A percentile compares a stretch with the other conserved stretches of the same genome.
Conservation (phyloP, 2,797 vertebrate species). For the Pterois miles region DNA sequence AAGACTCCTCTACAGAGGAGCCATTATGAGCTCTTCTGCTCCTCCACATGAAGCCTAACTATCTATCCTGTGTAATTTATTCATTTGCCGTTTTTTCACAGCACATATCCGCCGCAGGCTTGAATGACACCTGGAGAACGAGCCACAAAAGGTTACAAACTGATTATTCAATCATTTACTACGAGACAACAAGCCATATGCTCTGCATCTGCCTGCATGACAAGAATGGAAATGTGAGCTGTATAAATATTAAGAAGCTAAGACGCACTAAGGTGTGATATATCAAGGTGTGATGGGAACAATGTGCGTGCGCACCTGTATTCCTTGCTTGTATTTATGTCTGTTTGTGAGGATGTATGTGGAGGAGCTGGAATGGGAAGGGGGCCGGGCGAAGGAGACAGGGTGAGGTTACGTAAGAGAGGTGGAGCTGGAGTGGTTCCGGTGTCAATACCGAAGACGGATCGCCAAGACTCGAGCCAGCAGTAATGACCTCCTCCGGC, state of each 20-base stretch:
- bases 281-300: slow-evolving; percentile 43
- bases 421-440: slow-evolving; percentile 17
- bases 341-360: background rate
- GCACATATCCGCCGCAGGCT: slow-evolving; percentile 40
- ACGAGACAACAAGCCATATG: slow-evolving; percentile 72
- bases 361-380: background rate
- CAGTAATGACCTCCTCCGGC: slow-evolving; percentile 52
- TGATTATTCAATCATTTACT: slow-evolving; percentile 73
- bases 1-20: slow-evolving; percentile 55
- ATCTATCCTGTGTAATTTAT: slow-evolving; percentile 64
- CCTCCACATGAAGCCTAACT: slow-evolving; percentile 53
- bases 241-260: slow-evolving; percentile 78
- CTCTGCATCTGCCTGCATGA: slow-evolving; percentile 67
- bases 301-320: background rate
- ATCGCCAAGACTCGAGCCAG: slow-evolving; percentile 41
- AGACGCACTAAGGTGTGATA: slow-evolving; percentile 60
- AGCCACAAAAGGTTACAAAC: slow-evolving; percentile 71
- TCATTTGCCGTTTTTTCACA: slow-evolving; percentile 51
- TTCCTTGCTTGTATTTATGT: background rate
- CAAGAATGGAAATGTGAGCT: slow-evolving; percentile 73
- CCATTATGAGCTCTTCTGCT: slow-evolving; percentile 60
- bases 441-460: slow-evolving; percentile 35
- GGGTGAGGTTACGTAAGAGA: slow-evolving; percentile 38
- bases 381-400: background rate
- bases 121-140: slow-evolving; percentile 69